These are phyloP conservation scores for Drosophila lacteicornis DNA, from an alignment of 1,140 invertebrate species.

Conservation along the genomic window DNA sequence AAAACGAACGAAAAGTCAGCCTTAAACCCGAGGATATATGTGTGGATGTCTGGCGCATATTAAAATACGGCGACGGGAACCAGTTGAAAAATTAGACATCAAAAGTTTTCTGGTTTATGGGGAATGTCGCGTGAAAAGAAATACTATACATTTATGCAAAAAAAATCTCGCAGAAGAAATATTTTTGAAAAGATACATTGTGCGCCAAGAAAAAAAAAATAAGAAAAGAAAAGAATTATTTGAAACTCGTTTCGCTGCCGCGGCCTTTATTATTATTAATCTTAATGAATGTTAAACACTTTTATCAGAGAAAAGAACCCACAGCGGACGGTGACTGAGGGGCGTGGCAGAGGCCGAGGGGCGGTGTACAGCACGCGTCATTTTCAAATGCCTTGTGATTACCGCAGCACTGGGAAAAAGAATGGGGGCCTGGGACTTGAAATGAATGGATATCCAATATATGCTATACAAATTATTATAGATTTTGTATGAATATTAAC, in stretches of 20 bases:
- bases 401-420: constrained; percentile 6
- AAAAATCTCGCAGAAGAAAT: constrained; percentile 55
- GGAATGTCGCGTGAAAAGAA: constrained; percentile 66
- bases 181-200: constrained; percentile 36
- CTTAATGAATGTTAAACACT: constrained; percentile 84
- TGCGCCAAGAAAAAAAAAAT: neutral
- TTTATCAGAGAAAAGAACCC: constrained; percentile 67
- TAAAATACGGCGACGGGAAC: constrained; percentile 53
- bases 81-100: constrained; percentile 73
- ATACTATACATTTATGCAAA: constrained; percentile 39
- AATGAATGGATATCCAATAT: too few relatives aligned
- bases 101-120: constrained; percentile 64
- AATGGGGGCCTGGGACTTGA: too few relatives aligned
- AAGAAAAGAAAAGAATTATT: constrained; percentile 45
- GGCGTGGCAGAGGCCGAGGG: constrained; percentile 8
- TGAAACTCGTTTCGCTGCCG: constrained; percentile 68
- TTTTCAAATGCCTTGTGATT: constrained; percentile 60
- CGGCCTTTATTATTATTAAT: constrained; percentile 69
- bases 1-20: constrained; percentile 10
- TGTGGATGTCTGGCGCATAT: constrained; percentile 58
- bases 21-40: constrained; percentile 23
- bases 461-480: too few relatives aligned
- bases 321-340: constrained; percentile 20
- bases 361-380: constrained; percentile 68
- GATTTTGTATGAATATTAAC: too few relatives aligned